Evolutionary conservation across 2,797 vertebrate species (phyloP).

Genomic region (Anniella stebbinsi): DNA sequence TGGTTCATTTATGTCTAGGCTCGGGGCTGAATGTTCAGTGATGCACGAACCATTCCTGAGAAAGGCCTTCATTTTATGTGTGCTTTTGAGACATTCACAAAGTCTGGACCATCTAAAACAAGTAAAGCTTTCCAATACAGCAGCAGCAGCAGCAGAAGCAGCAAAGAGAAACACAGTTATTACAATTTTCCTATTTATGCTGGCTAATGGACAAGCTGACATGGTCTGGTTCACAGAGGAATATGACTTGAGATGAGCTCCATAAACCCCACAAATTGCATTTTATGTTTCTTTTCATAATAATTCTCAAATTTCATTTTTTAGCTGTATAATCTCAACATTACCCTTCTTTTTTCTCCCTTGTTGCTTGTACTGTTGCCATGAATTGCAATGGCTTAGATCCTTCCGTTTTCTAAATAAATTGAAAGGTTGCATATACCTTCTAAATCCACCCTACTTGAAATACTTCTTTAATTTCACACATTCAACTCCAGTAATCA

Average conservation of each 20-base stretch:
- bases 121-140: conserved; percentile 70
- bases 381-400: conserved; percentile 3
- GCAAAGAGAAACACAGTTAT: conserved; percentile 48
- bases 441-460: conserved; percentile 33
- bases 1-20: neutral
- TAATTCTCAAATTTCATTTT: conserved; percentile 57
- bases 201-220: conserved; percentile 72
- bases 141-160: conserved; percentile 34
- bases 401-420: neutral
- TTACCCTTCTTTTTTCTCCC: neutral
- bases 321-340: conserved; percentile 41
- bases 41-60: conserved; percentile 61
- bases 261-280: conserved; percentile 57
- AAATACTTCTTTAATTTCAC: neutral
- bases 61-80: conserved; percentile 35
- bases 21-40: conserved; percentile 27
- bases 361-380: neutral
- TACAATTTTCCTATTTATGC: conserved; percentile 73
- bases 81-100: conserved; percentile 60
- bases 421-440: neutral
- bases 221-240: conserved; percentile 58
- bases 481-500: neutral
- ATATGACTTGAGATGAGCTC: conserved; percentile 57
- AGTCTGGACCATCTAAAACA: conserved; percentile 63
- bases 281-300: conserved; percentile 63